phyloP scores from a whole-genome alignment of 2,113 vertebrate genomes.

The Gymnorhina tibicen region DNA sequence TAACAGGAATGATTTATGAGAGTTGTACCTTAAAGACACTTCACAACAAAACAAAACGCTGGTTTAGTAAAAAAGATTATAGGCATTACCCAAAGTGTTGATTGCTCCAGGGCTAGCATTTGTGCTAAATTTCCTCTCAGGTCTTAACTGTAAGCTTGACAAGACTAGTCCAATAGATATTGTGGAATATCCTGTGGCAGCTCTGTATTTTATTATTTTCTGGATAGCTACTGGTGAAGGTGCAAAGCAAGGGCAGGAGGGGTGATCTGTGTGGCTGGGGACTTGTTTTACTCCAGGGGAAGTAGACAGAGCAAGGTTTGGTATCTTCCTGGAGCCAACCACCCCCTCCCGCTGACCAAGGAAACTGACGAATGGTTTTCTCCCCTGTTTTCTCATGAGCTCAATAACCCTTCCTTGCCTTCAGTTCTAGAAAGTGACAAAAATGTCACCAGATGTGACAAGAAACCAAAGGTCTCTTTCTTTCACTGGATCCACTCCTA shows the following conservation, averaged over 20 bases:
- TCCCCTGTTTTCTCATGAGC: neutral
- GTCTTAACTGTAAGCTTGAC: neutral
- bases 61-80: neutral
- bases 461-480: neutral
- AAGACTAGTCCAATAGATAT: neutral
- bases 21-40: neutral
- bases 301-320: neutral
- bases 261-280: neutral
- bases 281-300: neutral
- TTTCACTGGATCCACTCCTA: rapidly evolving
- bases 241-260: neutral
- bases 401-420: neutral
- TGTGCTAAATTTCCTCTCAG: neutral
- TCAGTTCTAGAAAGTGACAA: neutral
- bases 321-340: neutral
- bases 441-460: neutral
- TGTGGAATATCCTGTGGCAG: neutral
- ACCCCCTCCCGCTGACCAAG: neutral
- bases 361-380: neutral
- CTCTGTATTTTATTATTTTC: neutral
- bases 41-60: neutral
- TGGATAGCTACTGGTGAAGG: neutral
- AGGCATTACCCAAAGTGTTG: neutral
- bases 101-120: neutral
- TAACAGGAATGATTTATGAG: neutral